These are phyloP conservation scores for Dendrocincla fuliginosa DNA, from an alignment of 2,797 vertebrate genomes.

Conservation along the genomic window DNA sequence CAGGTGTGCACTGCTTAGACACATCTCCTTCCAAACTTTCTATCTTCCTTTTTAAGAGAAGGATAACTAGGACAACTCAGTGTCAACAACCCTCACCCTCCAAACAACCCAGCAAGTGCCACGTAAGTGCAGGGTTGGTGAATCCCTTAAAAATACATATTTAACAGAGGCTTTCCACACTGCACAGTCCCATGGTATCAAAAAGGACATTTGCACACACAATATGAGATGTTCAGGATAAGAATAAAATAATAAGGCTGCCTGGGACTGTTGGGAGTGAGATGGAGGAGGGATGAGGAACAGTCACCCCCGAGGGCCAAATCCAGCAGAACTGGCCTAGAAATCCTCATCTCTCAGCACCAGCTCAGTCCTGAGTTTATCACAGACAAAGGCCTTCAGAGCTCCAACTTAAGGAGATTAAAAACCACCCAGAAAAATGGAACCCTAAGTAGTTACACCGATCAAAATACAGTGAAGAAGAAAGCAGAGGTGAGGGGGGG, in stretches of 20 bases:
- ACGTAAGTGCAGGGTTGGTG: background rate
- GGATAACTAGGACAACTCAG: background rate
- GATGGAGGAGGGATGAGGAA: background rate
- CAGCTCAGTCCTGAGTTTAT: constrained; percentile 23
- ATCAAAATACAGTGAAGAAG: constrained; percentile 71
- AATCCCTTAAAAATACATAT: background rate
- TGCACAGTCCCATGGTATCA: background rate
- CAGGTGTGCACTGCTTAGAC: background rate
- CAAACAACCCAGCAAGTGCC: background rate
- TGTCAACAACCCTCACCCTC: rapidly evolving
- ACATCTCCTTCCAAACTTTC: background rate
- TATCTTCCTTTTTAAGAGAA: background rate
- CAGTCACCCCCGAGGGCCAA: background rate
- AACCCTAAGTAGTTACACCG: constrained; percentile 37
- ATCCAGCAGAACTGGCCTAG: background rate
- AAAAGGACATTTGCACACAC: background rate
- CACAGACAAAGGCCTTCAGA: constrained; percentile 40
- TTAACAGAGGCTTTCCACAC: background rate
- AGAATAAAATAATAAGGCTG: background rate
- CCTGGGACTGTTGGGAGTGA: rapidly evolving
- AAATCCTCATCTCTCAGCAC: constrained; percentile 16
- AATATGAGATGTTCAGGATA: background rate
- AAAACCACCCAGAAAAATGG: constrained; percentile 66
- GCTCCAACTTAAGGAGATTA: constrained; percentile 59
- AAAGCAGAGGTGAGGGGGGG: constrained; percentile 47